phyloP scores from a whole-genome alignment of 2,113 vertebrate genomes.

The Dromas ardeola region DNA sequence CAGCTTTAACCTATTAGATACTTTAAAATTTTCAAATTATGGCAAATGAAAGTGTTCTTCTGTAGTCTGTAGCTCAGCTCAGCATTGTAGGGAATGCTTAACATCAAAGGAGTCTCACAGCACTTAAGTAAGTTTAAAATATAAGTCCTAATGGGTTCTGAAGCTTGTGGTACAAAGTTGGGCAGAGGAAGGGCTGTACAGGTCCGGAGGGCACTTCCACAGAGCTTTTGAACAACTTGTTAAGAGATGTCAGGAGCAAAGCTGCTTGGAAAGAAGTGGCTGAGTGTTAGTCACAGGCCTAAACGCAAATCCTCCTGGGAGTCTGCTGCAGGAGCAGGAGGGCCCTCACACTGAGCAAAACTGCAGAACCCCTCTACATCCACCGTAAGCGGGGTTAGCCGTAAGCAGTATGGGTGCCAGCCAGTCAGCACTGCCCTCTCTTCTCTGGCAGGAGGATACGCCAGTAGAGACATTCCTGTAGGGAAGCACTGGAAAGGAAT shows the following conservation, averaged over 20 bases:
- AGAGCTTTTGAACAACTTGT: neutral
- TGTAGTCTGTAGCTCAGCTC: neutral
- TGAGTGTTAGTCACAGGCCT: neutral
- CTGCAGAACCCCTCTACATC: neutral
- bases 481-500: neutral
- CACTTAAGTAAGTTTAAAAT: neutral
- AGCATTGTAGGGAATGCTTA: neutral
- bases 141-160: neutral
- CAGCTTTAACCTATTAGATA: neutral
- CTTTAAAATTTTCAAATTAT: neutral
- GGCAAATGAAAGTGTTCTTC: neutral
- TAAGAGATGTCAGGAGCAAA: neutral
- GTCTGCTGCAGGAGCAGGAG: neutral
- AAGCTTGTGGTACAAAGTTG: neutral
- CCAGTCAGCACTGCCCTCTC: neutral
- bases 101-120: neutral
- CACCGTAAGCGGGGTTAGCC: rapidly evolving
- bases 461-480: neutral
- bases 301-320: neutral
- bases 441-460: neutral
- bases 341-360: neutral
- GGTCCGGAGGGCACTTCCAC: neutral
- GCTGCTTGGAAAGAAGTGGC: neutral
- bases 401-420: neutral
- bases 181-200: neutral